Evolutionary conservation across 2,113 vertebrate species (phyloP).

Genomic region (Dromas ardeola): DNA sequence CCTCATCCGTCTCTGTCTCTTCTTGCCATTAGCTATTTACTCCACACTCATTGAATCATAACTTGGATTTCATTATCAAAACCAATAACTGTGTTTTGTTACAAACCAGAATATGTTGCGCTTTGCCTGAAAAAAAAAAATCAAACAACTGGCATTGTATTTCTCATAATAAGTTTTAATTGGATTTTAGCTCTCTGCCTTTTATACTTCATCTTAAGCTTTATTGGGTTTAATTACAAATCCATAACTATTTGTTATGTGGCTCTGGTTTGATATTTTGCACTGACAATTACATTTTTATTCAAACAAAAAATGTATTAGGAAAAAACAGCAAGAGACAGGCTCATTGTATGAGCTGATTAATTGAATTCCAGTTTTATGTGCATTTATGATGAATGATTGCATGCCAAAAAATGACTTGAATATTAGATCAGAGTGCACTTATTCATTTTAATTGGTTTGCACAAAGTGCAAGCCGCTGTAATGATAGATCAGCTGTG

Average conservation of each 20-base stretch:
- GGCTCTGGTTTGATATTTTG: constrained; percentile 70
- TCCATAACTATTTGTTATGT: constrained; percentile 74
- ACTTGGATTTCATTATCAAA: constrained; percentile 29
- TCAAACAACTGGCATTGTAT: constrained; percentile 33
- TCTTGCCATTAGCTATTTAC: background rate
- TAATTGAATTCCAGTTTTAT: constrained; percentile 73
- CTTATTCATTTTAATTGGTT: constrained; percentile 71
- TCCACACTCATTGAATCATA: background rate
- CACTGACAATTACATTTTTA: constrained; percentile 76
- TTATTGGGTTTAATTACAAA: constrained; percentile 76
- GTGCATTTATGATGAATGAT: constrained; percentile 71
- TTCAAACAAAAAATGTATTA: constrained; percentile 71
- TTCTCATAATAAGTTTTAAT: constrained; percentile 70
- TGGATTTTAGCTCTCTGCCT: constrained; percentile 66
- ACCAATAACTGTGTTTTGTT: background rate
- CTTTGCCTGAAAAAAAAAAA: background rate
- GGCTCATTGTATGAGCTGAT: constrained; percentile 70
- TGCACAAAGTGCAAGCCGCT: constrained; percentile 51
- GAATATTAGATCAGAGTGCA: constrained; percentile 54
- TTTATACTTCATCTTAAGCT: constrained; percentile 59
- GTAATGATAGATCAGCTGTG: constrained; percentile 25
- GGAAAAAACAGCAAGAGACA: constrained; percentile 66
- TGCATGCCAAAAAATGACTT: constrained; percentile 62
- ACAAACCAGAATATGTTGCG: background rate
- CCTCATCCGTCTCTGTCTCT: background rate